Evolutionary conservation across 1,140 invertebrate genomes (phyloP).

Genomic region (Habropoda laboriosa): DNA sequence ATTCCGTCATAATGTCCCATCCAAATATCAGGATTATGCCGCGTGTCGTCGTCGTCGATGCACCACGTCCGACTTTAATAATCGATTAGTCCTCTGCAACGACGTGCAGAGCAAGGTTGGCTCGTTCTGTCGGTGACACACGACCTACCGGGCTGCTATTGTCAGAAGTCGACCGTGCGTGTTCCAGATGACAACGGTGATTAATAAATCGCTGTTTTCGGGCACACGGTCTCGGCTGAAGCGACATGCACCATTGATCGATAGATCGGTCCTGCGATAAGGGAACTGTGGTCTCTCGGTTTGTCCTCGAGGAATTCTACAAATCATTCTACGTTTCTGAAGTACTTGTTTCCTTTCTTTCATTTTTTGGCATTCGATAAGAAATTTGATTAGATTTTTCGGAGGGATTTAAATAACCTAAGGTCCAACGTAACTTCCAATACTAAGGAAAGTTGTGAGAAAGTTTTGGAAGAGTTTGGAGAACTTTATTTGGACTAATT

Average conservation of each 20-base stretch:
- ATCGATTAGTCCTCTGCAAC: slow-evolving; percentile 34
- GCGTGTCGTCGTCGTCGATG: too few relatives aligned
- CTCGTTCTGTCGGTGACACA: slow-evolving; percentile 40
- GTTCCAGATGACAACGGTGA: slow-evolving; percentile 41
- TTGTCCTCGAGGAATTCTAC: neutral
- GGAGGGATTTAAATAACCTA: too few relatives aligned
- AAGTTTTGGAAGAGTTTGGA: too few relatives aligned
- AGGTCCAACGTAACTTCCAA: too few relatives aligned
- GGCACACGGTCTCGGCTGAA: neutral
- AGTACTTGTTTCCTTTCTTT: too few relatives aligned
- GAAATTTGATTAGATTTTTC: too few relatives aligned
- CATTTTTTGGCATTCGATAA: too few relatives aligned
- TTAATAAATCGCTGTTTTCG: slow-evolving; percentile 48
- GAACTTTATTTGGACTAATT: too few relatives aligned
- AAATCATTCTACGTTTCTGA: neutral
- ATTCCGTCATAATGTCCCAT: neutral
- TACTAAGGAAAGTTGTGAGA: too few relatives aligned
- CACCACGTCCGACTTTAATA: slow-evolving; percentile 15
- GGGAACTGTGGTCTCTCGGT: neutral
- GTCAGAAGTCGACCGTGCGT: slow-evolving; percentile 50
- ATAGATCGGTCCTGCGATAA: slow-evolving; percentile 12
- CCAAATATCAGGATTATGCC: slow-evolving; percentile 5
- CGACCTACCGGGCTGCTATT: slow-evolving; percentile 31
- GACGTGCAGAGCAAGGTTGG: neutral
- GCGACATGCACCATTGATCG: neutral